phyloP scores from a whole-genome alignment of 2,797 vertebrate species.

The Pogoniulus pusillus region DNA sequence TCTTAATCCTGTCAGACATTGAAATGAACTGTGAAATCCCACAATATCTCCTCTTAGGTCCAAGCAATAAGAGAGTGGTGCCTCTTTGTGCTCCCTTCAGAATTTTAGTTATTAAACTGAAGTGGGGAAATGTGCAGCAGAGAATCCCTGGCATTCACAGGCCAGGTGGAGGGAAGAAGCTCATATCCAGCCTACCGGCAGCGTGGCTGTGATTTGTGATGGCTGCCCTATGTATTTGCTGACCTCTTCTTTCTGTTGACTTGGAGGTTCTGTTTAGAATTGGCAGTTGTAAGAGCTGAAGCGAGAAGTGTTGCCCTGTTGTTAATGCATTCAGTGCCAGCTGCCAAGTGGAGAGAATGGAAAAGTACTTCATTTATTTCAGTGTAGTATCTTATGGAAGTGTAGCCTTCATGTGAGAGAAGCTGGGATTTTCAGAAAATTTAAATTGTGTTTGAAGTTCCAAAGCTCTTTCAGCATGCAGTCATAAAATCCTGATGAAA shows the following conservation, averaged over 20 bases:
- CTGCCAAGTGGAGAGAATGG: neutral
- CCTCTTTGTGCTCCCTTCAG: neutral
- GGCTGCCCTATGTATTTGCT: neutral
- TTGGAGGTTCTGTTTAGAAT: neutral
- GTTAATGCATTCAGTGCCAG: neutral
- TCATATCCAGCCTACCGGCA: neutral
- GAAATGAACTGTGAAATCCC: neutral
- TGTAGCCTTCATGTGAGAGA: fast-evolving
- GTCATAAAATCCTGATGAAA: neutral
- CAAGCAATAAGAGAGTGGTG: too few relatives aligned
- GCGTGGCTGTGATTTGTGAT: neutral
- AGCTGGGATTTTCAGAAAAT: neutral
- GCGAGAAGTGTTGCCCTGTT: neutral
- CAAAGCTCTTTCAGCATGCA: neutral
- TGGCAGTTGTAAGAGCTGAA: neutral
- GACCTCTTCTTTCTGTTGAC: neutral
- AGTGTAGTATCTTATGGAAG: neutral
- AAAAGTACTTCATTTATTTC: neutral
- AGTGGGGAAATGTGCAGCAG: neutral
- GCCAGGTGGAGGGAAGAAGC: neutral
- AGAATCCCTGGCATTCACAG: neutral
- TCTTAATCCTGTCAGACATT: fast-evolving
- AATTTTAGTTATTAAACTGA: neutral
- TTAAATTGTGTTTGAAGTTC: neutral
- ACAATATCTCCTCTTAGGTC: neutral